Evolutionary conservation across 1,140 invertebrate species (phyloP).

Genomic region (Cydia splendana): DNA sequence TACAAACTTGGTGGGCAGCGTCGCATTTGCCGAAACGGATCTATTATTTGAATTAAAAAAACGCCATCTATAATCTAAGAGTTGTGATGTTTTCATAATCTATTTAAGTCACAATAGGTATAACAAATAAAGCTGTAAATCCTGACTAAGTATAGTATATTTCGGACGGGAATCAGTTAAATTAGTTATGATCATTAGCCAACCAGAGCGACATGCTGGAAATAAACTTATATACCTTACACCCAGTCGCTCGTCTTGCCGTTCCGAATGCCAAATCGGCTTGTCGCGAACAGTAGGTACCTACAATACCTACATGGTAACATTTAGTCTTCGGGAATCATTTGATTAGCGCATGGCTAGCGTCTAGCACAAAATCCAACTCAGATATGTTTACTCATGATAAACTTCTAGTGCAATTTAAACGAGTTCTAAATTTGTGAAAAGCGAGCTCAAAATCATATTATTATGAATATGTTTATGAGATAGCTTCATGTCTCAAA

Average conservation of each 20-base stretch:
- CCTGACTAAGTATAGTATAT: not conserved
- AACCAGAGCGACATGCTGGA: slow-evolving; percentile 10
- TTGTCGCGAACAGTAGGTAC: slow-evolving; percentile 30
- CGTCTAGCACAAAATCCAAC: not conserved
- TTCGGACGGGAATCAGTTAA: not conserved
- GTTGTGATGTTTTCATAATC: not conserved
- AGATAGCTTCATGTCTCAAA: slow-evolving; percentile 19
- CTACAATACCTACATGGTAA: slow-evolving; percentile 25
- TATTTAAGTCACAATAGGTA: not conserved
- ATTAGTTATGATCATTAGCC: not conserved
- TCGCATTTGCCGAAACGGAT: too few relatives aligned
- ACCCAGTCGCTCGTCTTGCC: not conserved
- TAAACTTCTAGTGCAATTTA: not conserved
- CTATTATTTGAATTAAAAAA: too few relatives aligned
- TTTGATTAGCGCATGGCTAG: not conserved
- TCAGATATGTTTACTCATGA: not conserved
- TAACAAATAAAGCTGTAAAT: not conserved
- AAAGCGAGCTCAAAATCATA: not conserved
- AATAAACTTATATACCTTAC: slow-evolving; percentile 1
- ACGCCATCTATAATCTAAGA: not conserved
- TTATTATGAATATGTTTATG: not conserved
- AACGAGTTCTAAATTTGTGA: not conserved
- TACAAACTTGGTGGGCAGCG: too few relatives aligned
- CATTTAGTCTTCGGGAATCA: slow-evolving; percentile 4
- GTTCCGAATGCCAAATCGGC: slow-evolving; percentile 25